Evolutionary conservation across 2,888 invertebrate species (phyloP), one percentile per base, ranked within the genome.

Genomic region (Drosophila gaucha): DNA sequence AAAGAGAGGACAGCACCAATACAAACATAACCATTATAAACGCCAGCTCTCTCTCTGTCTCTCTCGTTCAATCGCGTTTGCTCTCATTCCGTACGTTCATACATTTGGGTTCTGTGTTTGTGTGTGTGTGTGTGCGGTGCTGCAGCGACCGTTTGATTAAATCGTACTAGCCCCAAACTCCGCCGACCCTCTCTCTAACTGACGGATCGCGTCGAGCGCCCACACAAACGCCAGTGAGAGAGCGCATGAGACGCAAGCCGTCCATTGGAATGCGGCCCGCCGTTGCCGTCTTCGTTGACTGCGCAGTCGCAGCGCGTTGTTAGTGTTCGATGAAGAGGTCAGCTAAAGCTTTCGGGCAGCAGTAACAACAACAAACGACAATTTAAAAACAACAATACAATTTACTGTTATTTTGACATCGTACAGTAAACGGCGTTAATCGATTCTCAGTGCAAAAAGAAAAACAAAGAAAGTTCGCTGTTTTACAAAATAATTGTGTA

Each of bases 221-320:
- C 74, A 74, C 74, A 74, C 74, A 77, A 66, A 55, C 43, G 39
- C 33, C 51, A 62, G 62, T 59, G 73, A 72, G 73, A 72, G 78
- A 77, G 77, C 70, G 51, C 58, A 49, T 49, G 44, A 50, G 56
- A 50, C 67, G 67, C 59, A 54, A 49, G 51, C 56, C 36, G 56
- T 50, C 35, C 54, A 63, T 44, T 75, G 88, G 88, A 83, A 88
- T 83, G 86, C 55, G 88, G 83, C 69, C 58, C 52, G 82, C 49
- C 60, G 74, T 59, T 50, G 69, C 39, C 26, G 70, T 80, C 64
- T 70, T 60, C 69, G 78, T 76, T 60, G 86, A 80, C 80, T 86
- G 79, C 79, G 79, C 86, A 78, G 84, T 76, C 84, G 88, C 88
- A 71, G 80, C 80, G 85, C 54, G 67, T 67, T 79, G 64, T 70